phyloP scores from a whole-genome alignment of 2,888 invertebrate species.

The Heliconius hortense region DNA sequence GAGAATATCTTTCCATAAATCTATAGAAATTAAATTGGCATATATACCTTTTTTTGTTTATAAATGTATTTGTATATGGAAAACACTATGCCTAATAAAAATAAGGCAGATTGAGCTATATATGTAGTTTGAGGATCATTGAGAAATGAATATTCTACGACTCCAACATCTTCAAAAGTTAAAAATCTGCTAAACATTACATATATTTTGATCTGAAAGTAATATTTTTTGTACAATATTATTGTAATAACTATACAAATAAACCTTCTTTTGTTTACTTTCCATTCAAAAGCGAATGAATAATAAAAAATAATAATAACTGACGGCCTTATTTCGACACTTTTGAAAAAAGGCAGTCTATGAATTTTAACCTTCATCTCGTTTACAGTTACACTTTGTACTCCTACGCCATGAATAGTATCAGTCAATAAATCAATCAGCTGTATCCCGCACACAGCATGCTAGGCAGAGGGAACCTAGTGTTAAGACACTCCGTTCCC shows the following conservation, averaged over 20 bases:
- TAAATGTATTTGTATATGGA: constrained; percentile 34
- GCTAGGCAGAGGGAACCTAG: too few relatives aligned
- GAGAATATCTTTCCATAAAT: too few relatives aligned
- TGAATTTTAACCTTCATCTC: too few relatives aligned
- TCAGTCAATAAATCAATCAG: too few relatives aligned
- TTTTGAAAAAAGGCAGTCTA: too few relatives aligned
- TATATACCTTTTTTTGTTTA: constrained; percentile 40
- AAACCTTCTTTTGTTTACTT: background rate
- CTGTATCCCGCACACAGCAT: too few relatives aligned
- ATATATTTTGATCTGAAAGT: constrained; percentile 48
- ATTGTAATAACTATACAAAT: background rate
- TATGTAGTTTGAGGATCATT: constrained; percentile 8
- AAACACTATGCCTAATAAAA: constrained; percentile 36
- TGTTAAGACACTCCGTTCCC: too few relatives aligned
- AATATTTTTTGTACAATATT: background rate
- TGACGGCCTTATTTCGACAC: background rate
- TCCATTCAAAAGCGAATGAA: background rate
- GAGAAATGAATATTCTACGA: background rate
- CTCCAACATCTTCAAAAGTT: constrained; percentile 4
- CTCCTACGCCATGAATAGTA: too few relatives aligned
- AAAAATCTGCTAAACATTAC: constrained; percentile 44
- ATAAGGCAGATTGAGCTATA: constrained; percentile 27
- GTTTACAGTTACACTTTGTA: too few relatives aligned
- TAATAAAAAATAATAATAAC: background rate
- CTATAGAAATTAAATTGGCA: background rate